These are phyloP conservation scores for Porites lutea DNA, from an alignment of 64 coral and sea anemone genomes.

Conservation along the genomic window DNA sequence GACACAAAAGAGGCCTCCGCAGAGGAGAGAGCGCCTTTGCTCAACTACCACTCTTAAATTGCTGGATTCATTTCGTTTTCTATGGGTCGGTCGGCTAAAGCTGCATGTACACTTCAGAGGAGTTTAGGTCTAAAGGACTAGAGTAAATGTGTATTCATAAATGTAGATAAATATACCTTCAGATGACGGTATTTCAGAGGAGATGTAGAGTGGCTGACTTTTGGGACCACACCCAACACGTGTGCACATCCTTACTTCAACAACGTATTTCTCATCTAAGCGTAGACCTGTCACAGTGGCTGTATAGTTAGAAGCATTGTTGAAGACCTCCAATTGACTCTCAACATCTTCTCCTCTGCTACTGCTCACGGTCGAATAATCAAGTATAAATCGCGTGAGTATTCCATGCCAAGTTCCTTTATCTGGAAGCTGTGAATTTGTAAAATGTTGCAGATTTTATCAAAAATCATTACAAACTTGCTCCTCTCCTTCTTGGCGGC, in stretches of 20 bases:
- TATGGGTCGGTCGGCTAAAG: too few species aligned
- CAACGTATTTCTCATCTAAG: background rate
- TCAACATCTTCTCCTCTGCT: background rate
- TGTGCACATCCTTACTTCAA: background rate
- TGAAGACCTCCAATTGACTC: background rate
- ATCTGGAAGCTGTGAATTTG: background rate
- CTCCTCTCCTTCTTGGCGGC: too few species aligned
- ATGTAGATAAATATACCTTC: too few species aligned
- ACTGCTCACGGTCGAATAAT: background rate
- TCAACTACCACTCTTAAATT: too few species aligned
- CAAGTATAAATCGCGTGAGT: constrained; percentile 14
- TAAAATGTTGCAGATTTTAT: background rate
- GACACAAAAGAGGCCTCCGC: too few species aligned
- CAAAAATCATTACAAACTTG: too few species aligned
- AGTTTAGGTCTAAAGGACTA: too few species aligned
- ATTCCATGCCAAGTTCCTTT: constrained; percentile 15
- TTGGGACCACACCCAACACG: constrained; percentile 27
- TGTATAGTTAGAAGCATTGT: background rate
- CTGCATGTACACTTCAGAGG: too few species aligned
- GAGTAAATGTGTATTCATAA: too few species aligned
- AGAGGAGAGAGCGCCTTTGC: too few species aligned
- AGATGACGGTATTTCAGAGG: too few species aligned
- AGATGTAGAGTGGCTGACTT: background rate
- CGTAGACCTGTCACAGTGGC: background rate
- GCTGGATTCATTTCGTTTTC: too few species aligned